Conservation (phyloP, 2,797 vertebrate genomes). For the Monodelphis domestica region DNA sequence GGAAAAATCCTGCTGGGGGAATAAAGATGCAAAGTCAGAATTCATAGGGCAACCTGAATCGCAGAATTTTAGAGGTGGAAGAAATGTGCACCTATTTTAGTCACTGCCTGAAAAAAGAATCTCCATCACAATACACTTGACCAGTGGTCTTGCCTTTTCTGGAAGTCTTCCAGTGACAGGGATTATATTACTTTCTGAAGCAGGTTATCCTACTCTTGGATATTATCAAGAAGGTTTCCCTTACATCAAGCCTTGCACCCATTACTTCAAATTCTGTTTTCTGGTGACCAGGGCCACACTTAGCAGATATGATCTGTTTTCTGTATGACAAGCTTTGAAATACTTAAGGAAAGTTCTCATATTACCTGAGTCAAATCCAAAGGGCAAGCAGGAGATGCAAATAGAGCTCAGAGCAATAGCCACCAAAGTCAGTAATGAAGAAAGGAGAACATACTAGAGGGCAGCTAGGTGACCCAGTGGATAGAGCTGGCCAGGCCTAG, state of each 20-base stretch:
- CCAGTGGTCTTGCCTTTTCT: background rate
- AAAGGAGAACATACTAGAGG: background rate
- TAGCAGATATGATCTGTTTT: background rate
- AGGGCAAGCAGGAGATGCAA: background rate
- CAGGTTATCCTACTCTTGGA: background rate
- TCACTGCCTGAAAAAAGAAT: background rate
- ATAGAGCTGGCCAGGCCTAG: background rate
- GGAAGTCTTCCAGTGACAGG: background rate
- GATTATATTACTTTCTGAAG: background rate
- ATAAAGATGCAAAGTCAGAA: background rate
- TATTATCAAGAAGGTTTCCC: background rate
- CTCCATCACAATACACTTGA: background rate
- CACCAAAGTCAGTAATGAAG: background rate
- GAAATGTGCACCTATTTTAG: background rate
- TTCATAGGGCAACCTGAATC: background rate
- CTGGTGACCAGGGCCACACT: background rate
- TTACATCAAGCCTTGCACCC: background rate
- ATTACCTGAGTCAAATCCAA: background rate
- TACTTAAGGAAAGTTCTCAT: background rate
- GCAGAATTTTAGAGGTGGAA: background rate
- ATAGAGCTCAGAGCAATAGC: background rate
- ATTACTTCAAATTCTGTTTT: background rate
- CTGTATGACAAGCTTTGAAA: background rate
- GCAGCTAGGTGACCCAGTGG: background rate
- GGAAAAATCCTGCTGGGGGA: background rate